Percentiles rank a stretch among this genome's conserved stretches.
Conservation (phyloP, 2,113 vertebrate genomes). For the Siniperca knerii region DNA sequence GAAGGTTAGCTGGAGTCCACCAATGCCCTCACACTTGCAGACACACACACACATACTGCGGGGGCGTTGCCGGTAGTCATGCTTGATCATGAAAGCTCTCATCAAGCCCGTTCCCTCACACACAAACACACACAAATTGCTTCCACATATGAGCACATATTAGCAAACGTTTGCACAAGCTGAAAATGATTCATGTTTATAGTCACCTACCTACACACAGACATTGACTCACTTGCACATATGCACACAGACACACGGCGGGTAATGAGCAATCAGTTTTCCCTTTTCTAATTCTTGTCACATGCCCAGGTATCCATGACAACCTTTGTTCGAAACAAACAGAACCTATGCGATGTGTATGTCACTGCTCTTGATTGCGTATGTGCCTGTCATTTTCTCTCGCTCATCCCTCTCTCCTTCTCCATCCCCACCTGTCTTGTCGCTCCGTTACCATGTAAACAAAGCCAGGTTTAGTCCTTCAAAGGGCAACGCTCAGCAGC, state of each 20-base stretch:
- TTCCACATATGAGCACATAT: conserved; percentile 16
- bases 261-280: conserved; percentile 64
- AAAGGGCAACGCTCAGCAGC: conserved; percentile 78
- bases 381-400: conserved; percentile 42
- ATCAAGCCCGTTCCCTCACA: conserved; percentile 20
- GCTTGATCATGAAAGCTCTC: conserved; percentile 56
- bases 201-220: conserved; percentile 27
- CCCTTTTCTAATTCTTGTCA: conserved; percentile 52
- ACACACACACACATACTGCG: conserved; percentile 20
- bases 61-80: conserved; percentile 40
- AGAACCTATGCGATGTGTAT: conserved; percentile 30
- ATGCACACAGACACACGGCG: conserved; percentile 12
- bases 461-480: conserved; percentile 82
- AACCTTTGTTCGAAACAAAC: conserved; percentile 43
- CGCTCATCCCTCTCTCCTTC: conserved; percentile 42
- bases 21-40: conserved; percentile 15
- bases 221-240: conserved; percentile 19
- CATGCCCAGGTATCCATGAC: conserved; percentile 61
- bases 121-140: conserved; percentile 19
- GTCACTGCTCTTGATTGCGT: conserved; percentile 34
- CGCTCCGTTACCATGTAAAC: conserved; percentile 82
- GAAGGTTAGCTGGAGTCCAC: conserved; percentile 60
- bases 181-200: conserved; percentile 41
- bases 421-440: conserved; percentile 53
- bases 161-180: conserved; percentile 24